Evolutionary conservation across 1,140 invertebrate species (phyloP).

Genomic region (Drosophila melanica): DNA sequence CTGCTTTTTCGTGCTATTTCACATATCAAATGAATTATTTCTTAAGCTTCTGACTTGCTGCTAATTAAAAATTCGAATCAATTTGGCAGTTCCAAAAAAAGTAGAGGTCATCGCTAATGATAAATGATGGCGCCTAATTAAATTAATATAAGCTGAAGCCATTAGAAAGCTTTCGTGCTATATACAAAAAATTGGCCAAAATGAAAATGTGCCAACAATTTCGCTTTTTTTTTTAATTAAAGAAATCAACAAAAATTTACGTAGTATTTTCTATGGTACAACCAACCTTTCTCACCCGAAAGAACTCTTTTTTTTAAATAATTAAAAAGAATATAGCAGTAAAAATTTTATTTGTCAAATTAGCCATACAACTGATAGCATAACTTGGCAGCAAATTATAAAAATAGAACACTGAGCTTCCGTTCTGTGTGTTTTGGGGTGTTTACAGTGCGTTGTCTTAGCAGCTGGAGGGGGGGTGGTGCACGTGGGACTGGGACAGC

Average conservation of each 20-base stretch:
- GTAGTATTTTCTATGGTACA: not conserved
- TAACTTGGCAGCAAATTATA: not conserved
- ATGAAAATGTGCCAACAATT: not conserved
- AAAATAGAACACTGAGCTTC: constrained; percentile 8
- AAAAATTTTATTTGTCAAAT: too few species aligned
- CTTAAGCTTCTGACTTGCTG: constrained; percentile 14
- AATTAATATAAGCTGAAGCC: constrained; percentile 10
- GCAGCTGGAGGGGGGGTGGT: not conserved
- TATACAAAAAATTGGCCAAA: not conserved
- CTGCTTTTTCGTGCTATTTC: not conserved
- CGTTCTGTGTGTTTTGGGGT: not conserved
- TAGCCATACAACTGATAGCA: too few species aligned
- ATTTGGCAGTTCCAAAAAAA: not conserved
- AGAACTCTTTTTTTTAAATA: not conserved
- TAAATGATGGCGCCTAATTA: constrained; percentile 32
- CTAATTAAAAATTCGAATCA: constrained; percentile 31
- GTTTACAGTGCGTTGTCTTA: not conserved
- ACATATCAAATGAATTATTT: constrained; percentile 32
- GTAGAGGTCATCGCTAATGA: constrained; percentile 24
- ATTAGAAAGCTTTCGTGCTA: constrained; percentile 6
- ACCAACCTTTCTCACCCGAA: not conserved
- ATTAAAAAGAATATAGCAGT: too few species aligned
- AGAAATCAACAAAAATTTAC: not conserved
- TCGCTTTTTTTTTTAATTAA: not conserved
- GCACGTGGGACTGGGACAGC: not conserved